These are phyloP conservation scores for Hyposoter didymator DNA, from an alignment of 2,888 invertebrate genomes.

Conservation along the genomic window DNA sequence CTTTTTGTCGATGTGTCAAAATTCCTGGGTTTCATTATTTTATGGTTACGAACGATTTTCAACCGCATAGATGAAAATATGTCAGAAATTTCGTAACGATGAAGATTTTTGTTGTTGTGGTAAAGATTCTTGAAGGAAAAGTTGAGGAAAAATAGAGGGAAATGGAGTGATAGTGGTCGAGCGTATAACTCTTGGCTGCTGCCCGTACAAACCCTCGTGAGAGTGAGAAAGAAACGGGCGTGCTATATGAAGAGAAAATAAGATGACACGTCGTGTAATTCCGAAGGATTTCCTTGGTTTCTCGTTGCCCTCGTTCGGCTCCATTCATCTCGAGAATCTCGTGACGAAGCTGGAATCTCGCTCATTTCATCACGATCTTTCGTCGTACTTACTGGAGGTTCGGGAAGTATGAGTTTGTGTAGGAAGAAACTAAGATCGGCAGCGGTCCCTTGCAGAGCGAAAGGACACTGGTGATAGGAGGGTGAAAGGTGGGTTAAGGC, in stretches of 20 bases:
- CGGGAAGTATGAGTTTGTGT: conserved; percentile 2
- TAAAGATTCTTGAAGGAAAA: no score
- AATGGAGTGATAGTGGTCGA: no score
- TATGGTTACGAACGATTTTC: no score
- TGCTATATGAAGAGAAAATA: not conserved
- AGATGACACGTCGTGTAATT: not conserved
- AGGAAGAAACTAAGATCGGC: conserved; percentile 4
- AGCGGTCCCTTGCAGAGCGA: conserved; percentile 1
- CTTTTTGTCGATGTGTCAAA: no score
- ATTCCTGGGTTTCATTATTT: no score
- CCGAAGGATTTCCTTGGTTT: conserved; percentile 13
- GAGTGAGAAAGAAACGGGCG: not conserved
- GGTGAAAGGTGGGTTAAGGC: conserved; percentile 28
- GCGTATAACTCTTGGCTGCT: no score
- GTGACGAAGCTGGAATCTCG: conserved; percentile 6
- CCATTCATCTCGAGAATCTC: conserved; percentile 1
- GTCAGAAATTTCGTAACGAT: no score
- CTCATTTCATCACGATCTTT: conserved; percentile 20
- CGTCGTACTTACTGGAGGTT: not conserved
- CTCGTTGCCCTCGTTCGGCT: not conserved
- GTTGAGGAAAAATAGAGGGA: no score
- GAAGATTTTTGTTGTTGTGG: no score
- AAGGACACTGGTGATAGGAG: conserved; percentile 30
- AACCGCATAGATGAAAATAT: no score
- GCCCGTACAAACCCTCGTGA: no score